Base-by-base conservation (phyloP, 2,888 invertebrate species). In the Gisinianus flammeolus region DNA sequence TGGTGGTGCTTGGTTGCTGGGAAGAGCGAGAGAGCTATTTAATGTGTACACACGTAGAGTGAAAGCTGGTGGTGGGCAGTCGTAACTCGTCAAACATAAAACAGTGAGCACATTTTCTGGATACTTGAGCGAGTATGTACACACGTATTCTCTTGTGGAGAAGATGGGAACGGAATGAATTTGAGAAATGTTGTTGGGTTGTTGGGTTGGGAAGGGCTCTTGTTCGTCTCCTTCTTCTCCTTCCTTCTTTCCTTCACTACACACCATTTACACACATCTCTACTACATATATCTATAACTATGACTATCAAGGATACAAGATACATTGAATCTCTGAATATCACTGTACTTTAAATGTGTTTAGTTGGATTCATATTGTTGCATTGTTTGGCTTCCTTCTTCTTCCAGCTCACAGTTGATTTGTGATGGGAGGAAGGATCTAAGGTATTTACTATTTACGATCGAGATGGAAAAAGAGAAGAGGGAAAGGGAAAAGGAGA, bases 401-500 rank as follows among this genome's bases (percentile, higher is more conserved):
- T 44, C 44, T 62, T 26, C 24, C 2, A 62, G 62, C 28, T 62
- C 26, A 62, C 62, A 62, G 26, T 62, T 62, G 62, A 62, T 62
- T 62, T 62, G 62, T 62, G 62, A 62, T 62, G 62, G 62, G 62
- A 26, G 62, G 24, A 62, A 62, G 62, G 62, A 62, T 24, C 26
- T 62, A 12, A 62, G 62, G 62, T 62, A 62, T 62, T 62, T 62
- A 62, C 26, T 62, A 62, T 62, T 62, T 62, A 26, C 28, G 28
- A 62, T 62, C 66, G 52, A 68, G 76, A 22, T 19, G 66, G 66
- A 76, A 35, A 33, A 33, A 74, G 44, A 64, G n/a, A n/a, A n/a
- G n/a, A 66, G 24, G 54, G 30, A n/a, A n/a, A n/a, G 54, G 22
- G 58, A 73, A 66, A 35, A 64, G 30, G 67, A 67, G 31, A 67